Evolutionary conservation across 1,140 invertebrate species (phyloP).

Genomic region (Amphibalanus amphitrite): DNA sequence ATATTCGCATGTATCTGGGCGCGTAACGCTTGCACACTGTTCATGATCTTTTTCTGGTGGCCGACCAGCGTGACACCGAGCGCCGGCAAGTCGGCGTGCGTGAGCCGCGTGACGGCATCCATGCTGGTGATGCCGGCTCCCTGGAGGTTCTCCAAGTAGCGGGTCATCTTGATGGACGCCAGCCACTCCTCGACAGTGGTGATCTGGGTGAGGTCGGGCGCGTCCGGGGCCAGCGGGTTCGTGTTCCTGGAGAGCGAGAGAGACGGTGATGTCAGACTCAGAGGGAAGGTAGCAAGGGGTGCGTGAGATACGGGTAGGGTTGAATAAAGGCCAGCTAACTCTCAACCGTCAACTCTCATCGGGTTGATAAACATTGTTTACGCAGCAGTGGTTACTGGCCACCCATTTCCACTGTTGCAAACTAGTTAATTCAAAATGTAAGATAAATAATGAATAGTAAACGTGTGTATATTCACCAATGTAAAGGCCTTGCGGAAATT

Average conservation of each 20-base stretch:
- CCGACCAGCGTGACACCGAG: conserved; percentile 89
- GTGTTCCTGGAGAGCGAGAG: background rate
- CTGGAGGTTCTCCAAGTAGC: conserved; percentile 85
- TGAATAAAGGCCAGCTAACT: too few species aligned
- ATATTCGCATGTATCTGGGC: conserved; percentile 72
- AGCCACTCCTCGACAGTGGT: conserved; percentile 87
- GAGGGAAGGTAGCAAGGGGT: too few species aligned
- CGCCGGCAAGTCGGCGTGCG: conserved; percentile 73
- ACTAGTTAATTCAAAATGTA: too few species aligned
- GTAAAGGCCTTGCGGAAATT: too few species aligned
- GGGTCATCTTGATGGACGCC: conserved; percentile 86
- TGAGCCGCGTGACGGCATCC: conserved; percentile 71
- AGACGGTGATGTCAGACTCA: background rate
- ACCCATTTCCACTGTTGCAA: too few species aligned
- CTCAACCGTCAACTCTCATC: too few species aligned
- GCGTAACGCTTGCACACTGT: conserved; percentile 76
- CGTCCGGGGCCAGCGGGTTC: conserved; percentile 55
- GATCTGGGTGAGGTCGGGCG: conserved; percentile 74
- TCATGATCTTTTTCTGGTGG: conserved; percentile 97
- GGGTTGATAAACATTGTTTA: too few species aligned
- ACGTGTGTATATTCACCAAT: too few species aligned
- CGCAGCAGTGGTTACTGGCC: too few species aligned
- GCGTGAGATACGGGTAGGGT: too few species aligned
- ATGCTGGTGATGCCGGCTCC: conserved; percentile 64
- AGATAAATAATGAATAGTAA: too few species aligned